These are phyloP conservation scores for Danaus chrysippus DNA, from an alignment of 2,888 invertebrate genomes.

Conservation along the genomic window DNA sequence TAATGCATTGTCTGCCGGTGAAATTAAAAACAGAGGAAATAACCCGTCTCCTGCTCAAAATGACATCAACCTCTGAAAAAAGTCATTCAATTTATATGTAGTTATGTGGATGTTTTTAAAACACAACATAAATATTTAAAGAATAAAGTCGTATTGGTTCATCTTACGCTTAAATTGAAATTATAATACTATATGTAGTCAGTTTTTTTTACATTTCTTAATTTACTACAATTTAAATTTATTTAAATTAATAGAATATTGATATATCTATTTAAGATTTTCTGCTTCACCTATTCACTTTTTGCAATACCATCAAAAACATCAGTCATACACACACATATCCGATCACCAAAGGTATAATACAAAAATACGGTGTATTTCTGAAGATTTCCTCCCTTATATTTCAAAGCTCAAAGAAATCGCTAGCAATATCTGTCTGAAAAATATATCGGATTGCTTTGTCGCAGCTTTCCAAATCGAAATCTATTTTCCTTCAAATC, in stretches of 20 bases:
- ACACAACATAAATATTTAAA: slow-evolving; percentile 9
- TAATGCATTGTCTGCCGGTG: slow-evolving; percentile 72
- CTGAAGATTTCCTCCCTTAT: slow-evolving; percentile 73
- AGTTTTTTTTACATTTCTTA: background rate
- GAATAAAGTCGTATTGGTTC: background rate
- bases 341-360: slow-evolving; percentile 33
- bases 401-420: slow-evolving; percentile 80
- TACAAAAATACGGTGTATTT: slow-evolving; percentile 62
- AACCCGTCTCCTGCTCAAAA: slow-evolving; percentile 57
- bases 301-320: background rate
- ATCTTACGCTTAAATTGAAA: slow-evolving; percentile 1
- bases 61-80: slow-evolving; percentile 58
- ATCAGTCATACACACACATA: slow-evolving; percentile 16
- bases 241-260: no score
- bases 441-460: slow-evolving; percentile 80
- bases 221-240: no score
- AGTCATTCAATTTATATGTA: slow-evolving; percentile 23
- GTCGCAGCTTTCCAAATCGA: slow-evolving; percentile 79
- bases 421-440: slow-evolving; percentile 79
- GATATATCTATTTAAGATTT: no score
- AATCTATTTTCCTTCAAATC: slow-evolving; percentile 80
- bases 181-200: background rate
- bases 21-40: slow-evolving; percentile 74
- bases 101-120: slow-evolving; percentile 15
- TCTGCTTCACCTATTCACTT: no score